Evolutionary conservation across 2,113 vertebrate species (phyloP), one percentile per base, ranked within the genome.

Genomic region (Chaetodon trifascialis): DNA sequence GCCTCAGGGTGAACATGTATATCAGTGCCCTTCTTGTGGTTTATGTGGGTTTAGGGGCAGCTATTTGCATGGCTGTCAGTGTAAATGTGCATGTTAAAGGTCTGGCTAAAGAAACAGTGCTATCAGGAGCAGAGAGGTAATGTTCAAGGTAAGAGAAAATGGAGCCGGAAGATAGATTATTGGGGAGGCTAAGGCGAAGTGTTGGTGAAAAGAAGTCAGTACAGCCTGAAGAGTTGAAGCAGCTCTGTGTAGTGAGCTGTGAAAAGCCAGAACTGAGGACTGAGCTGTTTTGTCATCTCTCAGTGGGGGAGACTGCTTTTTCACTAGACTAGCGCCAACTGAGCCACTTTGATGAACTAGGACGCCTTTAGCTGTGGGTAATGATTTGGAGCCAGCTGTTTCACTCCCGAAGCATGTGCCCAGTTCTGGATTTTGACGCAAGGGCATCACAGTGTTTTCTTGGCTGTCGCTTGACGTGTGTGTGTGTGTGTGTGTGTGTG

Each of bases 341-440:
- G 80, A 89, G 65, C 63, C 65, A 72, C 72, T 88, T 59, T 84
- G 68, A 88, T 86, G 66, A 84, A 87, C 66, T 74, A 30, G 73
- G 70, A 36, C 17, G 65, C 16, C 67, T 80, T 84, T 70, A 69
- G 68, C 85, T 89, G 86, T 65, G 72, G 84, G 80, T 74, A 82
- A 25, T 56, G 55, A 56, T 56, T 56, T 56, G 55, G 55, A 56
- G 55, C 55, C 55, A 56, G 55, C 23, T 14, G 59, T 88, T 83
- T 81, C 15, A 59, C 67, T 44, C 44, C 47, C 67, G 36, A 67
- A 77, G 73, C 62, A 70, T 40, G 38, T 74, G 46, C 66, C 80
- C 56, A 11, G 49, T 44, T 75, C 73, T 40, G 47, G 59, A 75
- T 72, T 74, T 79, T 67, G 34, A 59, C 77, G 55, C 19, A n/a